Base-by-base conservation (phyloP, 2,888 invertebrate species). In the Drosophila pegasa region DNA sequence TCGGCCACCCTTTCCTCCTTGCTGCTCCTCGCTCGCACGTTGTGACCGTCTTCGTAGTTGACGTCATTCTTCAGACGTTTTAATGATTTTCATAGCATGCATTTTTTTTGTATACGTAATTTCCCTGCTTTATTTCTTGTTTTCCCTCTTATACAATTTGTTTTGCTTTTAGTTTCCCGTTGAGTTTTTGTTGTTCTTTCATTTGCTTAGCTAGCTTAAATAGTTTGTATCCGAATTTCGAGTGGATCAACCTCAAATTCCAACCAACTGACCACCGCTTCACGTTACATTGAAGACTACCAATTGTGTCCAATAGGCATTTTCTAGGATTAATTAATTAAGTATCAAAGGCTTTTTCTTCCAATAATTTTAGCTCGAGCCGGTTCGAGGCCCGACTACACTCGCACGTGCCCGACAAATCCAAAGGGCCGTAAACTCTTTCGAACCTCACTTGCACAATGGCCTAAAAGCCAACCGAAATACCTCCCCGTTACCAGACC, bases 41-140 rank as follows among this genome's bases (percentile, higher is more conserved):
- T 29, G 33, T 7, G 6, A 16, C 27, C 68, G 56, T 59, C 72
- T 55, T 55, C 65, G 57, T 72, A 40, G 54, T 35, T 61, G 29
- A 52, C 57, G 54, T 71, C 75, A 68, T 81, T 75, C 81, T 74
- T 72, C 78, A 79, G 85, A 81, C 85, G 51, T 72, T 81, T 81
- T 84, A 85, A 85, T 85, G 86, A 84, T 84, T 84, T 85, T 85
- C 78, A 69, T 71, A 78, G 86, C 74, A 75, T 80, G 79, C 69
- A 75, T 82, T 77, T 75, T 22, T 31, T 64, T 56, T 68, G 63
- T 61, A 75, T 71, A n/a, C n/a, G 68, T 73, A 72, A 75, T 78
- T 78, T 79, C 71, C 60, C 69, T 73, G 70, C 75, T 69, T 77
- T 86, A 85, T 64, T 58, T 41, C 40, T 70, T 80, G 65, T 71